Evolutionary conservation across 2,888 invertebrate genomes (phyloP).

Genomic region (Limenitis camilla): DNA sequence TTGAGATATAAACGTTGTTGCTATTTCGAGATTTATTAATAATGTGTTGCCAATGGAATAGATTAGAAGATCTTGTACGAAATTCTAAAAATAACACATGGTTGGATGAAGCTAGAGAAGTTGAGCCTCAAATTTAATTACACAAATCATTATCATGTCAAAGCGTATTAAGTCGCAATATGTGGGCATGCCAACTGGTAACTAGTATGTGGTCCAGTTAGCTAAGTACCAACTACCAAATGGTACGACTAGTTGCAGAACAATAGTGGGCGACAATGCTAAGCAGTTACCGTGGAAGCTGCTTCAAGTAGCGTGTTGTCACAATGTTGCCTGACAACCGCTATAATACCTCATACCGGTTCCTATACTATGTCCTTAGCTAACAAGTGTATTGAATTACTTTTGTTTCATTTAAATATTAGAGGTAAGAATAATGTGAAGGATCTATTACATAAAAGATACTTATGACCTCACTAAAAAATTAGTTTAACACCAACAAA

Average conservation of each 20-base stretch:
- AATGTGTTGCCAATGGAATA: too few relatives aligned
- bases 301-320: slow-evolving; percentile 44
- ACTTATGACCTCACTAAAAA: too few relatives aligned
- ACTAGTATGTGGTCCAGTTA: too few relatives aligned
- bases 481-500: too few relatives aligned
- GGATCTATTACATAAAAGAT: too few relatives aligned
- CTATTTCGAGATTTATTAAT: too few relatives aligned
- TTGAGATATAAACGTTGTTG: too few relatives aligned
- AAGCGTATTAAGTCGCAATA: not conserved
- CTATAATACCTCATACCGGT: slow-evolving; percentile 11
- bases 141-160: not conserved
- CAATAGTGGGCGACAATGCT: slow-evolving; percentile 33
- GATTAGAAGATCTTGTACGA: too few relatives aligned
- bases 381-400: slow-evolving; percentile 3
- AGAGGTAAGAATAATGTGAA: not conserved
- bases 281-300: slow-evolving; percentile 32
- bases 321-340: slow-evolving; percentile 37
- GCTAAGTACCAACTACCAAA: not conserved
- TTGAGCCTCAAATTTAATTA: too few relatives aligned
- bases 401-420: not conserved
- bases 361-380: slow-evolving; percentile 1
- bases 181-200: not conserved
- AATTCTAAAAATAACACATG: too few relatives aligned
- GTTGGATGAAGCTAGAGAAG: too few relatives aligned
- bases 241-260: slow-evolving; percentile 24